phyloP scores from a whole-genome alignment of 2,888 invertebrate genomes.

The Blera fallax region DNA sequence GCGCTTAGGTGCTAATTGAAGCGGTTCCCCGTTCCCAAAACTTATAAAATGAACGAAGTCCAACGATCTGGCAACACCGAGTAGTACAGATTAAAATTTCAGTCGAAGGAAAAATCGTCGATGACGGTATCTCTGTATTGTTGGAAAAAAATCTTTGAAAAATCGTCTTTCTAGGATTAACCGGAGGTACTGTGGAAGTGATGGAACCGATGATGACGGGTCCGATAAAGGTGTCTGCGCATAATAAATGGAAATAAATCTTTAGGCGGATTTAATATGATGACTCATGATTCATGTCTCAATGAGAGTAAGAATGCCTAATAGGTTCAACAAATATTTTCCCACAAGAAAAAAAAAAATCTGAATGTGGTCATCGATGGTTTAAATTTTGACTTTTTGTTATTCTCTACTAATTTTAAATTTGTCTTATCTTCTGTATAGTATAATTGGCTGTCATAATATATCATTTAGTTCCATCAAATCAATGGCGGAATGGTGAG shows the following conservation, averaged over 20 bases:
- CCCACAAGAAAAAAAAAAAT: background rate
- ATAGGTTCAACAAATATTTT: background rate
- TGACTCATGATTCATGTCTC: background rate
- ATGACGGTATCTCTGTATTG: background rate
- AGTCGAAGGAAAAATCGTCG: background rate
- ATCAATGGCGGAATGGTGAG: too few relatives aligned
- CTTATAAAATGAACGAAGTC: background rate
- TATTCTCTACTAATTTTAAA: too few relatives aligned
- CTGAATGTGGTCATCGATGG: background rate
- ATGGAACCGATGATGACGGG: background rate
- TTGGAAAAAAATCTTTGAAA: background rate
- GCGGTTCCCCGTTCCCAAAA: too few relatives aligned
- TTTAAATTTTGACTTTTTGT: background rate
- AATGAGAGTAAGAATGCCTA: background rate
- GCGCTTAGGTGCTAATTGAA: too few relatives aligned
- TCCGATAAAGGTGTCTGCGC: too few relatives aligned
- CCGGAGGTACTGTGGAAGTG: background rate
- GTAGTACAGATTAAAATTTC: background rate
- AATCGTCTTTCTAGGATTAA: background rate
- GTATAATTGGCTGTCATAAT: too few relatives aligned
- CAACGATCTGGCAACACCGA: background rate
- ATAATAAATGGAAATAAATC: background rate
- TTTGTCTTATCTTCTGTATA: too few relatives aligned
- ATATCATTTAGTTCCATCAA: too few relatives aligned
- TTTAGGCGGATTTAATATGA: background rate